Evolutionary conservation across 2,888 invertebrate species (phyloP), one percentile per base, ranked within the genome.

Genomic region (Amorpha juglandis): DNA sequence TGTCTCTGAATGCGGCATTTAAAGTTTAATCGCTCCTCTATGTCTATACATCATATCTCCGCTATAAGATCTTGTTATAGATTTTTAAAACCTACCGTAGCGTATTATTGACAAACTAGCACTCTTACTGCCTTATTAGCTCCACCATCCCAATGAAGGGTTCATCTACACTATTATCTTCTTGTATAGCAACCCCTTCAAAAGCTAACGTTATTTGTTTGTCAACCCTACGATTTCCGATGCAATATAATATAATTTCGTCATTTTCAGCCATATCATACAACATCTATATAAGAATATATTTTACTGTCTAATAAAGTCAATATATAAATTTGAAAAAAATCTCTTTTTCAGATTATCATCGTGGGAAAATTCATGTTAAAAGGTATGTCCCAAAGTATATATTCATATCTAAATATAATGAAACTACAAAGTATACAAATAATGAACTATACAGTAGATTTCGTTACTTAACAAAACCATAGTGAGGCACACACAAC

Each of bases 401-500:
- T 72, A 78, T 64, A 70, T 70, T 71, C 71, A 78, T 74, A 78
- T 76, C 75, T 74, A 78, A 75, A 80, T 72, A 80, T 75, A 78
- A 64, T 73, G 58, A 73, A 77, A 82, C 77, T n/a, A n/a, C n/a
- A n/a, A n/a, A n/a, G n/a, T n/a, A n/a, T n/a, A n/a, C n/a, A n/a
- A n/a, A n/a, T n/a, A n/a, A n/a, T n/a, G n/a, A n/a, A 80, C 78
- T 82, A 81, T 79, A 78, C 80, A 80, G 74, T 79, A 83, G 74
- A 86, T 85, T 84, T 86, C 72, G 82, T 85, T 81, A 81, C 79
- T 79, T 76, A 82, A 83, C 86, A 86, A 82, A 82, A 84, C 81
- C 71, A 77, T 78, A 78, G 75, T 74, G 71, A 69, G 75, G 73
- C 78, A 77, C 79, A 83, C 81, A 80, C 76, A 86, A 83, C 82